phyloP scores from a whole-genome alignment of 2,888 invertebrate genomes.

The Neoitamus cyanurus region DNA sequence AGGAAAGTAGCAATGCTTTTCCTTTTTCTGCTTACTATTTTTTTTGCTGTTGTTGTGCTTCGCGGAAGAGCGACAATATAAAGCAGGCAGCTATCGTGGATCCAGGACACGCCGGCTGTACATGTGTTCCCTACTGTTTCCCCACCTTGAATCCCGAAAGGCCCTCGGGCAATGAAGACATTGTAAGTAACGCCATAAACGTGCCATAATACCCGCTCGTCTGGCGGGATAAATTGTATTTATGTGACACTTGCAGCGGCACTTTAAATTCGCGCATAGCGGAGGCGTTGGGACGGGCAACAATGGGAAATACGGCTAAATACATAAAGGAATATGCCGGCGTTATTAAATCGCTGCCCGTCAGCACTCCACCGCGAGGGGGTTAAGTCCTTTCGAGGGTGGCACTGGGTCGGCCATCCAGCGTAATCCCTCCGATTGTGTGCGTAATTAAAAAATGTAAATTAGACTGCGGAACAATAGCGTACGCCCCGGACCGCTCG shows the following conservation, averaged over 20 bases:
- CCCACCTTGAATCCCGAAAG: neutral
- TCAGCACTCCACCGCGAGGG: neutral
- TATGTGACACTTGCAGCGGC: conserved; percentile 36
- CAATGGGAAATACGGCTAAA: neutral
- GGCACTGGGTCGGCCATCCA: neutral
- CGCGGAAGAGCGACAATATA: neutral
- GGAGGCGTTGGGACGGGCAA: conserved; percentile 13
- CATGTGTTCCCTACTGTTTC: conserved; percentile 9
- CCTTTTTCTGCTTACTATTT: neutral
- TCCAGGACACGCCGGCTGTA: conserved; percentile 3
- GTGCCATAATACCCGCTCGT: conserved; percentile 26
- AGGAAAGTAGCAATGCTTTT: neutral
- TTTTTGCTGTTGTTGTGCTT: neutral
- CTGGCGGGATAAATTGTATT: conserved; percentile 44
- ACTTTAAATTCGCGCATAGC: conserved; percentile 16
- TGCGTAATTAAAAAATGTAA: conserved; percentile 42
- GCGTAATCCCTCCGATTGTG: neutral
- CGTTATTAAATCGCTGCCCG: conserved; percentile 10
- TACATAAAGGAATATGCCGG: neutral
- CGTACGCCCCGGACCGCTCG: neutral
- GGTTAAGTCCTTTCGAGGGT: neutral
- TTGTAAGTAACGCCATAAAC: conserved; percentile 39
- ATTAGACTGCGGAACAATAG: neutral
- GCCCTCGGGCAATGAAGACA: conserved; percentile 10
- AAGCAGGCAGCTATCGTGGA: neutral